Percentiles rank a stretch among this genome's conserved stretches.
These are phyloP conservation scores for Zalophus californianus DNA, from an alignment of 2,797 vertebrate species.

Conservation along the genomic window DNA sequence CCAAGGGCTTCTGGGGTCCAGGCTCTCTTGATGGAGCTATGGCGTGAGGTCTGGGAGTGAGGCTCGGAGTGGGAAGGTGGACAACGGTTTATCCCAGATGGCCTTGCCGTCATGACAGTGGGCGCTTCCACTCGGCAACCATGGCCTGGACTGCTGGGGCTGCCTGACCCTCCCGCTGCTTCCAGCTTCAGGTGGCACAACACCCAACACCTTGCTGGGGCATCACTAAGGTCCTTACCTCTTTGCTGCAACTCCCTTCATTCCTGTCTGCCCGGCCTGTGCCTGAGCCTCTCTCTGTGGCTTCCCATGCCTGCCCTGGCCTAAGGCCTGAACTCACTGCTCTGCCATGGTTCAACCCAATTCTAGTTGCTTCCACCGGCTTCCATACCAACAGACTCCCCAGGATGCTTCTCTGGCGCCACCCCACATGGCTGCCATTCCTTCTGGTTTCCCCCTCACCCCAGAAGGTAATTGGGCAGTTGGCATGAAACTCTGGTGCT, in stretches of 20 bases:
- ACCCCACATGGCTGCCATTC: fast-evolving
- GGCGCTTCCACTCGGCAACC: neutral
- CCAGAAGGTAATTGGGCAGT: neutral
- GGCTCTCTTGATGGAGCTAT: neutral
- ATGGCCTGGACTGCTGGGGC: too few species aligned
- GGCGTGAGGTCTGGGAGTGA: neutral
- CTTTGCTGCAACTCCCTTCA: neutral
- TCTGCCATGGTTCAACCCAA: neutral
- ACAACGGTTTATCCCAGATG: fast-evolving
- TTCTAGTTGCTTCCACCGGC: neutral
- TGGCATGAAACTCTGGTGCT: neutral
- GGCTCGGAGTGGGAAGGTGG: too few species aligned
- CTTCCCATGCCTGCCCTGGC: neutral
- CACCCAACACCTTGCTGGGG: neutral
- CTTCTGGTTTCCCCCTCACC: too few species aligned
- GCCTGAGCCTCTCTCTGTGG: neutral
- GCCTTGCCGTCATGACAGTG: fast-evolving
- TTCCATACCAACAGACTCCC: neutral
- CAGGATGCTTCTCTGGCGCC: neutral
- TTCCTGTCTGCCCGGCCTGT: fast-evolving
- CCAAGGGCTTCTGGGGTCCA: neutral
- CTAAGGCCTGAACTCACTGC: neutral
- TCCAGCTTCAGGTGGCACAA: neutral
- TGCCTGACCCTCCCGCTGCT: neutral
- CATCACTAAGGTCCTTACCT: neutral